Evolutionary conservation across 2,113 vertebrate genomes (phyloP), one percentile per base, ranked within the genome.

Genomic region (Collichthys lucidus): DNA sequence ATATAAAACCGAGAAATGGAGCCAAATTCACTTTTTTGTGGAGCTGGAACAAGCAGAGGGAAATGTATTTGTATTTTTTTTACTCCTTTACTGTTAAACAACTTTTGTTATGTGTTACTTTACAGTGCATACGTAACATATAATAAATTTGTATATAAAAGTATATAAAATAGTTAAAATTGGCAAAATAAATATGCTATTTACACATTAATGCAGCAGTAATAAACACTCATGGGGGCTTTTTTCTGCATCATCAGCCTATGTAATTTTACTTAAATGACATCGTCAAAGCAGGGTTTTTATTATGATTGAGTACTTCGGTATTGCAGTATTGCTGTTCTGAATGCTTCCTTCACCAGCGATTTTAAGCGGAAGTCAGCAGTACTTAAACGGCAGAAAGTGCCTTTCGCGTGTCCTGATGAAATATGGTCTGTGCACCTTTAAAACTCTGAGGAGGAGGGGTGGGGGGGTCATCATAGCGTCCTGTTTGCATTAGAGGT

Each of bases 401-500:
- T 49, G 64, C 31, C 31, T 76, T 52, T 71, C 44, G 53, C 83
- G 44, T 72, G 46, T 55, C 56, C 73, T 20, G 31, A 68, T 86
- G 70, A 88, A 77, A 83, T 70, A 62, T 19, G 29, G 67, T 50
- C 16, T 65, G 62, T 80, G 20, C 40, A 86, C 73, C 85, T 91
- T 84, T 84, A 88, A 90, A 79, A 56, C 53, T 76, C 26, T 46
- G 40, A 16, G 31, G 11, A 22, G 26, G 53, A 19, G 73, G 22
- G 52, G 31, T 53, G 47, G 73, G n/a, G 12, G 12, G 44, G 12
- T 35, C 82, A 65, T 74, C 72, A 47, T 42, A 76, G 74, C 49
- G 62, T 86, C 87, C 79, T 84, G 83, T 88, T 82, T 87, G 83
- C 79, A 74, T 80, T 50, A 73, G 86, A 88, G 91, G 89, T 84